A percentile compares a stretch with the other conserved stretches of the same genome.
Conservation (phyloP, 2,888 invertebrate species). For the Heliconius ethilla region DNA sequence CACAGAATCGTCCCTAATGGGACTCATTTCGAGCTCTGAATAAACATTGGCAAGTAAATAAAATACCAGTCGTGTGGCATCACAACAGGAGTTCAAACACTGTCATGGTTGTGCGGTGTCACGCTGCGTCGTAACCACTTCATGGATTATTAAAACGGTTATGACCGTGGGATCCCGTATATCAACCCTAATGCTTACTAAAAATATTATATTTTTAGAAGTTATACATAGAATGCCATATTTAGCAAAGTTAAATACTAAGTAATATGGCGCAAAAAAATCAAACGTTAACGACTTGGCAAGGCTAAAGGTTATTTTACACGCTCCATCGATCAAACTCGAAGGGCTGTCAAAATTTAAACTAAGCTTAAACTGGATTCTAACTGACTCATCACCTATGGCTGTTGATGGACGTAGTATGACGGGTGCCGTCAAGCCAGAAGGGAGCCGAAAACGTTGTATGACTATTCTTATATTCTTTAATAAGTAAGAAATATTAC, state of each 20-base stretch:
- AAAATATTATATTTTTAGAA: not conserved
- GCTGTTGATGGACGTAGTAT: constrained; percentile 72
- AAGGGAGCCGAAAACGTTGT: constrained; percentile 49
- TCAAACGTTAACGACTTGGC: constrained; percentile 57
- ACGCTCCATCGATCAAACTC: constrained; percentile 50
- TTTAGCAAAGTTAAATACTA: constrained; percentile 10
- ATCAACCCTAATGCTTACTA: not conserved
- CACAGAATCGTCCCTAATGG: constrained; percentile 75
- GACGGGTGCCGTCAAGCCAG: constrained; percentile 58
- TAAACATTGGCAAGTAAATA: constrained; percentile 68
- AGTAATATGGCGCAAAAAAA: constrained; percentile 14
- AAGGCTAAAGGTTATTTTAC: constrained; percentile 68
- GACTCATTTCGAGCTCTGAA: constrained; percentile 67
- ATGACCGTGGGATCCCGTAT: constrained; percentile 55
- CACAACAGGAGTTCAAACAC: constrained; percentile 75
- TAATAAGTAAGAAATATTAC: not conserved
- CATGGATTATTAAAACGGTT: constrained; percentile 64
- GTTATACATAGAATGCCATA: too few species aligned
- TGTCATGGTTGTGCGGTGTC: constrained; percentile 60
- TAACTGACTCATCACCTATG: constrained; percentile 59
- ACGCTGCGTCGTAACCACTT: constrained; percentile 57
- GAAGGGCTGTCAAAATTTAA: constrained; percentile 52
- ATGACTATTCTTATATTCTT: constrained; percentile 50
- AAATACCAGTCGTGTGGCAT: constrained; percentile 74
- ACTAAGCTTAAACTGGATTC: constrained; percentile 54